Conservation (phyloP, 35 echinoderm and acorn worm genomes). For the Lytechinus variegatus region DNA sequence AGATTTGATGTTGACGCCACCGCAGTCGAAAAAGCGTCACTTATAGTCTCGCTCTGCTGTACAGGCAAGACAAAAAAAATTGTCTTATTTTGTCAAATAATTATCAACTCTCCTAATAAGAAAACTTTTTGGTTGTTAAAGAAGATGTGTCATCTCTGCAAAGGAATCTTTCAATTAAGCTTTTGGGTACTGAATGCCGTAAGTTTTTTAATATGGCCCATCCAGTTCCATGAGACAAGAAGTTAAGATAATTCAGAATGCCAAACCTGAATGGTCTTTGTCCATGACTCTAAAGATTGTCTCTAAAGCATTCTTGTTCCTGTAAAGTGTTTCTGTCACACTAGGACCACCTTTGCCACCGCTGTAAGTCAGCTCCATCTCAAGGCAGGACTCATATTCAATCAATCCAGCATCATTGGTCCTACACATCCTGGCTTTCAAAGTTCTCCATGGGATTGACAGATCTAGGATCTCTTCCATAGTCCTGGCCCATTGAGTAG, state of each 20-base stretch:
- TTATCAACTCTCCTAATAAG: no score
- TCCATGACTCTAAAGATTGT: slow-evolving; percentile 97
- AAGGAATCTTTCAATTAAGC: not conserved
- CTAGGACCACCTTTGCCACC: slow-evolving; percentile 66
- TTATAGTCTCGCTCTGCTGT: no score
- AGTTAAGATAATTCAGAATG: not conserved
- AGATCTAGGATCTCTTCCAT: slow-evolving; percentile 85
- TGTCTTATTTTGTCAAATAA: no score
- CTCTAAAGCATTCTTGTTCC: slow-evolving; percentile 88
- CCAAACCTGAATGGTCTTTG: slow-evolving; percentile 94
- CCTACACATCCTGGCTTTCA: slow-evolving; percentile 65
- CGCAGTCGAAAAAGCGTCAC: no score
- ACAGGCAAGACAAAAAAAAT: no score
- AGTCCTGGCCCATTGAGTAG: slow-evolving; percentile 79
- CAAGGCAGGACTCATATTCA: slow-evolving; percentile 85
- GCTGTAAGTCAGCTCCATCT: slow-evolving; percentile 67
- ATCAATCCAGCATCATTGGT: slow-evolving; percentile 73
- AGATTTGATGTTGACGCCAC: no score
- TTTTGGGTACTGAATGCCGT: no score
- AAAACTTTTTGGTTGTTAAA: no score
- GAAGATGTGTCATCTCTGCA: no score
- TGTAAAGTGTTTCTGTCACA: slow-evolving; percentile 91
- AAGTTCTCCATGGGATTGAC: slow-evolving; percentile 86
- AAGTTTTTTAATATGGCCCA: not conserved
- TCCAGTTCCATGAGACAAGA: no score